Base-by-base conservation (phyloP, 2,888 invertebrate species). In the Spicauda simplicius region DNA sequence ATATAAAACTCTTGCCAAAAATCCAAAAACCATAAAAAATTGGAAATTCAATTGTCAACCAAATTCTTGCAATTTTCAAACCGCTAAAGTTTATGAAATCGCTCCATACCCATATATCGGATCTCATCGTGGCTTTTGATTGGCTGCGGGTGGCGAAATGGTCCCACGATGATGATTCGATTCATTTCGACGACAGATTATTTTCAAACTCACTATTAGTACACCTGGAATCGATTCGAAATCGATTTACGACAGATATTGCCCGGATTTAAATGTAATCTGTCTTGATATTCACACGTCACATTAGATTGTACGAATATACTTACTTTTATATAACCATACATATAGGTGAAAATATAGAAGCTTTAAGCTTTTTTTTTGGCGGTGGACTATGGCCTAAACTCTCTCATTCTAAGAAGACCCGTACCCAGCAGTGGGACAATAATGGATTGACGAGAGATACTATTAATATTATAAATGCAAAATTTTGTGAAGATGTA, bases 101-200 rank as follows among this genome's bases (percentile, higher is more conserved):
- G 71, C 5, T 73, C 85, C 80, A 69, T 76, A 66, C 65, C 71
- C 74, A 76, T 70, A 81, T 80, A 82, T 87, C 81, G 86, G 83
- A 91, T 87, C 89, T 84, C 87, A 92, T 89, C 90, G 87, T 82
- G 72, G 80, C 85, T 79, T 87, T 82, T 90, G 91, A 92, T 92
- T 91, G 91, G 92, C 85, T 87, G 88, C 90, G 91, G 91, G 89
- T 91, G 92, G 92, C 91, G 82, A 91, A 91, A 90, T 91, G 87
- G 87, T 86, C 80, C 83, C 56, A 67, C 56, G 81, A 82, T 80
- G 84, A 84, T 86, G 84, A 86, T 89, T 86, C 90, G 88, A 87
- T 90, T 91, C 88, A 90, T 90, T 85, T 82, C 86, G 88, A 90
- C 88, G 92, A 92, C 92, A 92, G 85, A 91, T 90, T 90, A 85